These are phyloP conservation scores for Rhagonycha lutea DNA, from an alignment of 2,888 invertebrate species.

Conservation along the genomic window DNA sequence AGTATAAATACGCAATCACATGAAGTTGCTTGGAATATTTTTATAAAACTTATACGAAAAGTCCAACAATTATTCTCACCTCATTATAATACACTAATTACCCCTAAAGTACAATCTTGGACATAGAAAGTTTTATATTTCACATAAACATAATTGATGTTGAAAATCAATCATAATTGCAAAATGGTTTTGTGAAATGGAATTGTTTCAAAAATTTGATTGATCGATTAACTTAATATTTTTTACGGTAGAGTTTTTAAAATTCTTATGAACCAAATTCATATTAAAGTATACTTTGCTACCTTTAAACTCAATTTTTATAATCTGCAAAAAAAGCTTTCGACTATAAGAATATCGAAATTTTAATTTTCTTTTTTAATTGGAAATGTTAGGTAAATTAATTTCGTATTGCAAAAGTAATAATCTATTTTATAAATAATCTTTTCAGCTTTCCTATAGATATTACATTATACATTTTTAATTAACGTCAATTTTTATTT, in stretches of 20 bases:
- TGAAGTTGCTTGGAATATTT: too few species aligned
- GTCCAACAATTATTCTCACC: neutral
- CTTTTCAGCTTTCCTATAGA: neutral
- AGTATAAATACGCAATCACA: too few species aligned
- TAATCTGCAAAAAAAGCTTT: neutral
- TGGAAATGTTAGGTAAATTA: too few species aligned
- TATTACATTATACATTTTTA: too few species aligned
- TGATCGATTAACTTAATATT: neutral
- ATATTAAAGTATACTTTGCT: neutral
- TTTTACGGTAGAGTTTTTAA: neutral
- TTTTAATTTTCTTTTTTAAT: too few species aligned
- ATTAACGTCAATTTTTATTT: too few species aligned
- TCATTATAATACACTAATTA: neutral
- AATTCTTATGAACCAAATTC: neutral
- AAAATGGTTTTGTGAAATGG: neutral
- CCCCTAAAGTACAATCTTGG: neutral
- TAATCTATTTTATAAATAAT: neutral
- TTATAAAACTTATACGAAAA: neutral
- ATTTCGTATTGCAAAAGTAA: too few species aligned
- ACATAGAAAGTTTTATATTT: neutral
- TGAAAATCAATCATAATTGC: neutral
- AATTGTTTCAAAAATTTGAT: neutral
- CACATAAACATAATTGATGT: neutral
- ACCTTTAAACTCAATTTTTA: neutral
- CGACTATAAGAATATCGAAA: neutral